These are phyloP conservation scores for Ptychochromis oligacanthus DNA, from an alignment of 2,113 vertebrate genomes.

Conservation along the genomic window DNA sequence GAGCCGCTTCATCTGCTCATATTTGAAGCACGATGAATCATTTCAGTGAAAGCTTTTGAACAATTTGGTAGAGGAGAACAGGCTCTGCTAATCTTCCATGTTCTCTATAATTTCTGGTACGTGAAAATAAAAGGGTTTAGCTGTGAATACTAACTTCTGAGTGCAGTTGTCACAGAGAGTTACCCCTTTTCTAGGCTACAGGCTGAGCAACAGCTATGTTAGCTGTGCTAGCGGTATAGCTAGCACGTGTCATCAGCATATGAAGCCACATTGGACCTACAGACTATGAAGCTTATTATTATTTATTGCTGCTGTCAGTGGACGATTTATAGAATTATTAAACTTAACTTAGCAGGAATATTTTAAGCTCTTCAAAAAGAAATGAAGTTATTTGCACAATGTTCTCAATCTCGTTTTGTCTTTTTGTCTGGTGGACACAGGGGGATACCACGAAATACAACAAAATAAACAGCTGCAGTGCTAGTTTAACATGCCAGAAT, in stretches of 20 bases:
- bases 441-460: background rate
- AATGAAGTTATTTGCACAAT: background rate
- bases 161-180: background rate
- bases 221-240: background rate
- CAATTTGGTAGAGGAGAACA: constrained; percentile 1
- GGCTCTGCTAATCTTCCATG: background rate
- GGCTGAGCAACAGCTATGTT: no score
- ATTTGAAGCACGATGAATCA: constrained; percentile 30
- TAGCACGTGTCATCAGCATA: background rate
- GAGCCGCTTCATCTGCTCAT: constrained; percentile 7
- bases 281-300: background rate
- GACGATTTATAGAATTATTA: background rate
- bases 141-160: background rate
- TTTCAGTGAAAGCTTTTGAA: constrained; percentile 16
- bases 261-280: no score
- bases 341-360: background rate
- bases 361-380: background rate
- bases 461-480: background rate
- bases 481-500: background rate
- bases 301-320: background rate
- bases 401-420: background rate
- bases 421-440: background rate
- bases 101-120: background rate
- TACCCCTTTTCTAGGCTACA: background rate
- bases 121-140: background rate